These are phyloP conservation scores for Heterodera carotae DNA, from an alignment of 1,140 invertebrate species.

Conservation along the genomic window DNA sequence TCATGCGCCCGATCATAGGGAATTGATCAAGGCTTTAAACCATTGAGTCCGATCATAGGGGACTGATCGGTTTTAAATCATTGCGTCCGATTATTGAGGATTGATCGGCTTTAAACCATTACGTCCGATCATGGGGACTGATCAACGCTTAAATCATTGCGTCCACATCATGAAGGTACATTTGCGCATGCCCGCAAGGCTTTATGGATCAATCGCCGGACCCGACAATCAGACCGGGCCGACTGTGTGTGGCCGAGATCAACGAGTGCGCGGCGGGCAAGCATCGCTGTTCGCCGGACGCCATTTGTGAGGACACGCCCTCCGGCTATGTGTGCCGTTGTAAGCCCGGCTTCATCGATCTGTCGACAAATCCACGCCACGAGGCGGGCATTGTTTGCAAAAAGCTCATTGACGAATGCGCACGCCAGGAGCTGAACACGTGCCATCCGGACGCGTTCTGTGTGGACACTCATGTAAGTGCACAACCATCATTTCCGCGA, in stretches of 20 bases:
- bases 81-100: no score
- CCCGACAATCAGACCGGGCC: slow-evolving; percentile 57
- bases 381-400: slow-evolving; percentile 59
- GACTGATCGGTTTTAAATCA: no score
- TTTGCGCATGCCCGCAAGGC: slow-evolving; percentile 60
- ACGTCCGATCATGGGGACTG: no score
- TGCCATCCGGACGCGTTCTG: slow-evolving; percentile 61
- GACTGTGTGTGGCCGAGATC: slow-evolving; percentile 56
- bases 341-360: slow-evolving; percentile 66
- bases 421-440: slow-evolving; percentile 53
- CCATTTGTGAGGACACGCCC: slow-evolving; percentile 65
- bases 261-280: slow-evolving; percentile 60
- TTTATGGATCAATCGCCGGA: slow-evolving; percentile 58
- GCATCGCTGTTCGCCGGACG: slow-evolving; percentile 65
- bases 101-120: no score
- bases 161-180: slow-evolving; percentile 37
- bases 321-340: slow-evolving; percentile 66
- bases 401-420: slow-evolving; percentile 59
- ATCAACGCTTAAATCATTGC: no score
- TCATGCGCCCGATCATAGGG: no score
- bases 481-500: no score
- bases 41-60: no score
- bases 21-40: no score
- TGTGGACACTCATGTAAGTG: slow-evolving; percentile 57
- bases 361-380: slow-evolving; percentile 60